These are phyloP conservation scores for Operophtera brumata DNA, from an alignment of 2,888 invertebrate genomes.

Conservation along the genomic window DNA sequence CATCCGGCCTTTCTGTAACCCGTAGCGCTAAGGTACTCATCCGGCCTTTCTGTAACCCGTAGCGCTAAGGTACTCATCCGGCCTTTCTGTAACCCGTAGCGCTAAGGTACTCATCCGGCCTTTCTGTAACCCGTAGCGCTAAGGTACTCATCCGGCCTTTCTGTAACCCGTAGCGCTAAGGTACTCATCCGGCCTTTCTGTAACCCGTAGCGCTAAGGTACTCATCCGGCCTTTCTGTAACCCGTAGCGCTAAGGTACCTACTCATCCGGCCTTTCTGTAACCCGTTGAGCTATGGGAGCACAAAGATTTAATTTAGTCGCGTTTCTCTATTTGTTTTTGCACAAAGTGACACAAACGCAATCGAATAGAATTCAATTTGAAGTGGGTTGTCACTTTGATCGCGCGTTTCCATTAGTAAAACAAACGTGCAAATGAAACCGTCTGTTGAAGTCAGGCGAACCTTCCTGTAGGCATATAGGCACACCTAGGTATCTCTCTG, in stretches of 20 bases:
- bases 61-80: not conserved
- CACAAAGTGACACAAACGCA: conserved; percentile 30
- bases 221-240: not conserved
- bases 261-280: no score
- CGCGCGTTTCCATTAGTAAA: conserved; percentile 35
- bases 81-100: not conserved
- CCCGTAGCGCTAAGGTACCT: not conserved
- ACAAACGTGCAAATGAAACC: conserved; percentile 1
- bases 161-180: not conserved
- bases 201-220: no score
- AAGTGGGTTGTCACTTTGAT: conserved; percentile 37
- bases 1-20: not conserved
- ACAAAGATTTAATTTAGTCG: conserved; percentile 39
- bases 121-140: no score
- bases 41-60: no score
- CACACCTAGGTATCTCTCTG: no score
- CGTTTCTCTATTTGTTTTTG: conserved; percentile 36
- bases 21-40: not conserved
- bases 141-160: not conserved
- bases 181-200: no score
- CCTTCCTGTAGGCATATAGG: not conserved
- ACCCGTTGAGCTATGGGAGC: no score
- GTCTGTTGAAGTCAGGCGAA: not conserved
- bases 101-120: not conserved
- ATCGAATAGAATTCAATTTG: conserved; percentile 40